Conservation (phyloP, 2,113 vertebrate genomes). For the Burhinus oedicnemus region DNA sequence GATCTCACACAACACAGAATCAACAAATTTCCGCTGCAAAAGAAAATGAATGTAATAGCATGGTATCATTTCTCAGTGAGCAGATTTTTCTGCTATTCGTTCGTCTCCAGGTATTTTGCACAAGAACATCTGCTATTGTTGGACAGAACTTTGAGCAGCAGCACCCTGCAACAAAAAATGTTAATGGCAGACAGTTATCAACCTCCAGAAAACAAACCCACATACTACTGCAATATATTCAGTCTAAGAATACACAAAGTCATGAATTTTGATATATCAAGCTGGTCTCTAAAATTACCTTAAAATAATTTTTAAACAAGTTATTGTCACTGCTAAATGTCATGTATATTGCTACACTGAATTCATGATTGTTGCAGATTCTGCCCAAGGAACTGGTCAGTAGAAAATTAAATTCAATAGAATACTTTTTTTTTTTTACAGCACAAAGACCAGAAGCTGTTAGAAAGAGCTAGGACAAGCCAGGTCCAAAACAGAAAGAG, state of each 20-base stretch:
- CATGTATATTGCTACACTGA: neutral
- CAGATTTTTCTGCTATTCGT: neutral
- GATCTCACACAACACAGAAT: neutral
- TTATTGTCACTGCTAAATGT: neutral
- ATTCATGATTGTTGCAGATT: neutral
- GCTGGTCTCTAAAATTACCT: neutral
- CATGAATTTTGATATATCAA: neutral
- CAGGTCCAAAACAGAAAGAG: neutral
- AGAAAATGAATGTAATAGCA: neutral
- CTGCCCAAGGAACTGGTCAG: neutral
- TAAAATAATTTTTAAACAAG: neutral
- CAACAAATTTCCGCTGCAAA: neutral
- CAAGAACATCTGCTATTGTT: neutral
- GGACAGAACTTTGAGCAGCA: neutral
- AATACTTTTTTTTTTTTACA: neutral
- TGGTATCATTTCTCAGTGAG: neutral
- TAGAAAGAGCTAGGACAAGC: neutral
- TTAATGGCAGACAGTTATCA: neutral
- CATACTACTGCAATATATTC: neutral
- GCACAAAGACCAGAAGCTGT: neutral
- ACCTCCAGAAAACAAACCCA: neutral
- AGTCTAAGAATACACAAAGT: neutral
- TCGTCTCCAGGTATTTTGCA: neutral
- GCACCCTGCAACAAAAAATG: neutral
- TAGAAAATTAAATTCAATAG: neutral